phyloP scores from a whole-genome alignment of 2,888 invertebrate genomes.

The Lycophotia porphyrea region DNA sequence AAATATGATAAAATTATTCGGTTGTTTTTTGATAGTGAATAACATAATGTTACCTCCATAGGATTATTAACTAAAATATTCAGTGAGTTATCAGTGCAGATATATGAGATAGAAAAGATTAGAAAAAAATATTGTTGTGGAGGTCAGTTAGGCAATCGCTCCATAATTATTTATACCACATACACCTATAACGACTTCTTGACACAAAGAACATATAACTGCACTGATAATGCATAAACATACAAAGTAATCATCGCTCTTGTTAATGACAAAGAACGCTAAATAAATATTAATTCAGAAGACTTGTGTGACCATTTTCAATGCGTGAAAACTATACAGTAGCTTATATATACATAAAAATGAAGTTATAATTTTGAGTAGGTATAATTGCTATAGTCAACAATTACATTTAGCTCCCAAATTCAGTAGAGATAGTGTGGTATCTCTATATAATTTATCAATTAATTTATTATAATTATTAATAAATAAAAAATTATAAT shows the following conservation, averaged over 20 bases:
- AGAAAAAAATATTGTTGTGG: background rate
- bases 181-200: slow-evolving; percentile 88
- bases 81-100: background rate
- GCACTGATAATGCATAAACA: slow-evolving; percentile 68
- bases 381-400: slow-evolving; percentile 54
- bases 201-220: slow-evolving; percentile 81
- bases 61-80: background rate
- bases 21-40: background rate
- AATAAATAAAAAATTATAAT: too few relatives aligned
- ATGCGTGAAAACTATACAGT: slow-evolving; percentile 66
- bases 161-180: slow-evolving; percentile 86
- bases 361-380: slow-evolving; percentile 66
- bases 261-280: slow-evolving; percentile 54
- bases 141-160: background rate
- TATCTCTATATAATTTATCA: slow-evolving; percentile 46
- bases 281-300: slow-evolving; percentile 68
- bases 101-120: background rate
- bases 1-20: background rate
- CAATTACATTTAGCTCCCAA: slow-evolving; percentile 53
- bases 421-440: slow-evolving; percentile 43
- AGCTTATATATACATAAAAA: slow-evolving; percentile 65
- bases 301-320: slow-evolving; percentile 60
- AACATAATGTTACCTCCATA: background rate
- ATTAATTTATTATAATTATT: slow-evolving; percentile 44
- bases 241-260: slow-evolving; percentile 66